phyloP scores from a whole-genome alignment of 2,113 vertebrate species.

The Acrocephalus arundinaceus region DNA sequence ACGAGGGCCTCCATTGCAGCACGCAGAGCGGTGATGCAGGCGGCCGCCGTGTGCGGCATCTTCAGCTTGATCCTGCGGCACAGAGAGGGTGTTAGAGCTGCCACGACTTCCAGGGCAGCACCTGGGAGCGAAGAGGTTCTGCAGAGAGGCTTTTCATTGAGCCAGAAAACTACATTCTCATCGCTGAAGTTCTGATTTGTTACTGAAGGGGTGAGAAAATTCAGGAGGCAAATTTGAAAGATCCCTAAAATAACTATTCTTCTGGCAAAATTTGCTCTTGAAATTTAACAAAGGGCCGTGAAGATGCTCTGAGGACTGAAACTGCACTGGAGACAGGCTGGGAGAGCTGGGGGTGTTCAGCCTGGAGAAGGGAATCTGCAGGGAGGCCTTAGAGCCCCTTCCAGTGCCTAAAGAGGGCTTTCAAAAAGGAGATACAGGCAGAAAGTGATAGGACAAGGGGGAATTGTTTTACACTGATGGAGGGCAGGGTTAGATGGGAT shows the following conservation, averaged over 20 bases:
- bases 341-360: neutral
- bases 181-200: neutral
- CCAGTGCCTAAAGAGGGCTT: neutral
- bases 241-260: neutral
- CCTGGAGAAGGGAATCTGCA: neutral
- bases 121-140: rapidly evolving
- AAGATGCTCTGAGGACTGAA: neutral
- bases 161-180: neutral
- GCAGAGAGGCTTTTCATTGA: neutral
- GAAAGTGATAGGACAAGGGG: neutral
- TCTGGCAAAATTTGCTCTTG: neutral
- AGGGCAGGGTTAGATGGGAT: neutral
- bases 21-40: conserved; percentile 80
- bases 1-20: conserved; percentile 89
- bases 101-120: rapidly evolving
- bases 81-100: neutral
- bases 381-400: neutral
- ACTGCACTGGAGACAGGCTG: neutral
- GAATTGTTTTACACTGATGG: neutral
- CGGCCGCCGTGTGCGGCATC: conserved; percentile 80
- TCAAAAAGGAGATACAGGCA: neutral
- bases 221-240: neutral
- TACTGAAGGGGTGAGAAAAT: neutral
- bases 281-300: neutral
- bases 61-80: conserved; percentile 84